These are phyloP conservation scores for Listronotus bonariensis DNA, from an alignment of 1,140 invertebrate genomes.

Conservation along the genomic window DNA sequence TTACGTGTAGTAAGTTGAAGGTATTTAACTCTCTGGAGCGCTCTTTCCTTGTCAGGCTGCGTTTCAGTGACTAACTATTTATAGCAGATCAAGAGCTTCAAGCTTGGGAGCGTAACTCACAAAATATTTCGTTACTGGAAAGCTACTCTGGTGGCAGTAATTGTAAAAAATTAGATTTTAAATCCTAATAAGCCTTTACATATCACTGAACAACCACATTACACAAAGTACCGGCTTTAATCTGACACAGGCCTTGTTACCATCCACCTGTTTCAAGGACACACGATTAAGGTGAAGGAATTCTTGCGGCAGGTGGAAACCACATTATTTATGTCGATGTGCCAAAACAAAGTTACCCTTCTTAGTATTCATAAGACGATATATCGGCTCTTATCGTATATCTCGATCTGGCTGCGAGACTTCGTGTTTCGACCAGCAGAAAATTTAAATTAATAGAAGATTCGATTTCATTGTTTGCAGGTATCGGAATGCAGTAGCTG, in stretches of 20 bases:
- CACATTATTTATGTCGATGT: constrained; percentile 24
- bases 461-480: constrained; percentile 13
- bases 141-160: too few species aligned
- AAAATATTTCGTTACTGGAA: too few species aligned
- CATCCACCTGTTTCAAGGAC: constrained; percentile 32
- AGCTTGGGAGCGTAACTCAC: too few species aligned
- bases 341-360: constrained; percentile 31
- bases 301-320: constrained; percentile 26
- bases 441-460: constrained; percentile 17
- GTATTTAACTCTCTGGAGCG: too few species aligned
- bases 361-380: constrained; percentile 11
- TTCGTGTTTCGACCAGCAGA: constrained; percentile 9
- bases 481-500: constrained; percentile 12
- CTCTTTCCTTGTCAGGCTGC: too few species aligned
- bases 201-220: too few species aligned
- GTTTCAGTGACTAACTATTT: too few species aligned
- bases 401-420: constrained; percentile 5
- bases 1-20: too few species aligned
- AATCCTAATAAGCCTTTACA: too few species aligned
- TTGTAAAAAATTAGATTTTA: too few species aligned
- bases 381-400: constrained; percentile 14
- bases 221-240: constrained; percentile 8
- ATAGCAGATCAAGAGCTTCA: too few species aligned
- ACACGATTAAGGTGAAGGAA: constrained; percentile 11
- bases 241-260: constrained; percentile 15